A percentile compares a stretch with the other conserved stretches of the same genome.
These are phyloP conservation scores for Xiphophorus maculatus DNA, from an alignment of 2,113 vertebrate genomes.

Conservation along the genomic window DNA sequence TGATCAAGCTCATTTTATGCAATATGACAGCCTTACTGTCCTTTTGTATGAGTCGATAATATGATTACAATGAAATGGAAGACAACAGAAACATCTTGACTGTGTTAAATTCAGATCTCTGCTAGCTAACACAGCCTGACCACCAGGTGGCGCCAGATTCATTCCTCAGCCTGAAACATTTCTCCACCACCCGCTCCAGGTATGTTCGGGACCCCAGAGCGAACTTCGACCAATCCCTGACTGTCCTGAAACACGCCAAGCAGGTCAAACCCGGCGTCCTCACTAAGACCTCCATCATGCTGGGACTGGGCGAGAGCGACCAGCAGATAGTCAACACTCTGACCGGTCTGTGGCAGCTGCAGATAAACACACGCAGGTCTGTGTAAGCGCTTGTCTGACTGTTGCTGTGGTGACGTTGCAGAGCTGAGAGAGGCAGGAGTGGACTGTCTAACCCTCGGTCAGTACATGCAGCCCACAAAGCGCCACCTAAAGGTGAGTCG, in stretches of 20 bases:
- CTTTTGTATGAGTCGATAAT: no score
- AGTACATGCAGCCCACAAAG: slow-evolving; percentile 99
- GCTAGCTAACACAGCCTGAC: not conserved
- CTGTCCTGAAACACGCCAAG: slow-evolving; percentile 88
- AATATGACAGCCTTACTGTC: no score
- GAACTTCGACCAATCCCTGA: slow-evolving; percentile 90
- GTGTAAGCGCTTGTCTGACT: not conserved
- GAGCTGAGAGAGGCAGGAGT: slow-evolving; percentile 88
- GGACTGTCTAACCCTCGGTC: slow-evolving; percentile 95
- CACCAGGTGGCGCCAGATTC: slow-evolving; percentile 57
- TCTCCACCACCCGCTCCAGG: slow-evolving; percentile 64
- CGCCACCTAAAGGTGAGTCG: slow-evolving; percentile 89
- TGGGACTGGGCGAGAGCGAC: slow-evolving; percentile 92
- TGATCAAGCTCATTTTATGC: no score
- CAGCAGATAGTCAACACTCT: slow-evolving; percentile 85
- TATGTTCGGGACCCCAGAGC: slow-evolving; percentile 92
- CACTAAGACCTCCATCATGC: slow-evolving; percentile 96
- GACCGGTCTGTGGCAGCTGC: slow-evolving; percentile 77
- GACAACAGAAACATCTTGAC: no score
- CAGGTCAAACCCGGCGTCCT: slow-evolving; percentile 83
- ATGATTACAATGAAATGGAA: no score
- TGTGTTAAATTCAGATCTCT: not conserved
- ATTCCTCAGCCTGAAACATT: not conserved
- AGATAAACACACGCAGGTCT: not conserved
- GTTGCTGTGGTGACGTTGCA: slow-evolving; percentile 61